A percentile compares a stretch with the other conserved stretches of the same genome.
Evolutionary conservation across 2,888 invertebrate genomes (phyloP).

Genomic region (Melanchra persicariae): DNA sequence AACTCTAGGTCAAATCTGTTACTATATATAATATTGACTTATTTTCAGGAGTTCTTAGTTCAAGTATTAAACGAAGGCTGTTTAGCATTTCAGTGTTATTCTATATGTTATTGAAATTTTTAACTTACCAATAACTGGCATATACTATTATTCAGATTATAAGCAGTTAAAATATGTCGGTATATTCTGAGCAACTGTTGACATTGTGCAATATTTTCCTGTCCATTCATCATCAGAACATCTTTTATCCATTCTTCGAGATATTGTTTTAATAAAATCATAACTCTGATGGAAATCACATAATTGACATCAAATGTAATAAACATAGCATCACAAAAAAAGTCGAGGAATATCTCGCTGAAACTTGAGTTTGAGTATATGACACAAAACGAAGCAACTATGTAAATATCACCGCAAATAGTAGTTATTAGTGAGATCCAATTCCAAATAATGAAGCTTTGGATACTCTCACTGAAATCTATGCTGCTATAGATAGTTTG

Average conservation of each 20-base stretch:
- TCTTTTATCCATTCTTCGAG: conserved; percentile 18
- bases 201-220: not conserved
- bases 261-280: conserved; percentile 38
- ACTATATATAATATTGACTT: no score
- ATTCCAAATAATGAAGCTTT: conserved; percentile 30
- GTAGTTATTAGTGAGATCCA: conserved; percentile 29
- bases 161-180: conserved; percentile 39
- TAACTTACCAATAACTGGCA: conserved; percentile 51
- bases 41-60: no score
- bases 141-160: conserved; percentile 30
- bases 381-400: not conserved
- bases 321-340: not conserved
- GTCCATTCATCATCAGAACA: not conserved
- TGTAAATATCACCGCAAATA: not conserved
- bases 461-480: conserved; percentile 10
- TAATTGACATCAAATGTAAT: conserved; percentile 32
- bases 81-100: not conserved
- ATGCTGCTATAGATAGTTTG: conserved; percentile 43
- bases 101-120: not conserved
- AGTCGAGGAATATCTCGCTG: not conserved
- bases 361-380: not conserved
- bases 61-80: no score
- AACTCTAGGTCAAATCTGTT: no score
- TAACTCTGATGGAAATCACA: conserved; percentile 24
- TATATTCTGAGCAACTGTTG: conserved; percentile 16